Evolutionary conservation across 2,888 invertebrate genomes (phyloP), one percentile per base, ranked within the genome.

Genomic region (Meganola albula): DNA sequence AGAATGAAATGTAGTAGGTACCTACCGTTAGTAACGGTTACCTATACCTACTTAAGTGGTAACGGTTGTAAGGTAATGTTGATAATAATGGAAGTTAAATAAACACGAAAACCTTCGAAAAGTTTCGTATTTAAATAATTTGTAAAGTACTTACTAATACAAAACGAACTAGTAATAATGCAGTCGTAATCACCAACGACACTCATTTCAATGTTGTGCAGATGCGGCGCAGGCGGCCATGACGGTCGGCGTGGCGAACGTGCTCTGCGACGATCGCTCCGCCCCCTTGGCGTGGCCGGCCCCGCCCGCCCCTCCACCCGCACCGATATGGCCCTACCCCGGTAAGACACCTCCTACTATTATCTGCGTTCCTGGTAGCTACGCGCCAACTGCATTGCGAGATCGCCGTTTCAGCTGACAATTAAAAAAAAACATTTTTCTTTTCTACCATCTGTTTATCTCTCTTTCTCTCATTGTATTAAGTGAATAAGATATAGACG

Each of bases 251-350:
- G 89, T 85, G 67, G 84, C 90, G 53, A 82, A 90, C 67, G 82
- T 91, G 68, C 88, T 90, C 53, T 91, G 90, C 80, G 87, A 89
- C 64, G 88, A 90, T 46, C 89, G 90, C 65, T 72, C 89, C 79
- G 87, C 87, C 66, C 87, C 84, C 27, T 75, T 83, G 71, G 89
- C 88, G 78, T 88, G 75, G 80, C 86, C 76, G 58, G 88, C 88
- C 50, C 86, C 75, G 63, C 85, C 77, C 63, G 87, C 67, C 60
- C 82, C 91, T 54, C 88, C 90, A 65, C 88, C 91, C 65, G 90
- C 91, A 31, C 90, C 93, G 34, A 88, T 93, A 67, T 94, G 93
- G 93, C 93, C 93, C 83, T 94, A 94, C 87, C 93, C 93, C 89
- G 88, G 84, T 83, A 65, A 80, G 80, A 53, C 56, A 77, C 90